Evolutionary conservation across 1,140 invertebrate species (phyloP).

Genomic region (Colletes gigas): DNA sequence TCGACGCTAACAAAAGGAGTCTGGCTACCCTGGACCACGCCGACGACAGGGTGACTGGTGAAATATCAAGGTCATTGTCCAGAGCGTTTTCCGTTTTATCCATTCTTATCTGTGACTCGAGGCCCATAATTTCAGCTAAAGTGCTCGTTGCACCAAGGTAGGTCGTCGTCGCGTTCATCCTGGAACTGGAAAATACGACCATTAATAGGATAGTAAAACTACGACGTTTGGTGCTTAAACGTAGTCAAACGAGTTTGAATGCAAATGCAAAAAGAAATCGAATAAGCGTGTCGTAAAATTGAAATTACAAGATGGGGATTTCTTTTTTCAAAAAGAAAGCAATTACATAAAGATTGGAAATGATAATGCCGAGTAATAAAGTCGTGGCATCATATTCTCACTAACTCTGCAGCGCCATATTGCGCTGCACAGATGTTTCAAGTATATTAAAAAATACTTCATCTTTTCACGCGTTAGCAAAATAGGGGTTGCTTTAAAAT

Average conservation of each 20-base stretch:
- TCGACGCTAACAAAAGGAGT: constrained; percentile 85
- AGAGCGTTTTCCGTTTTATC: constrained; percentile 60
- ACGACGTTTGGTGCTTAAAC: background rate
- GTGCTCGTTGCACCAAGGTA: constrained; percentile 63
- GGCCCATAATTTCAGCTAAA: constrained; percentile 62
- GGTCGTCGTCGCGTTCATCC: constrained; percentile 59
- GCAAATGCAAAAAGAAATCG: background rate
- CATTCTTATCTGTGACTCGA: constrained; percentile 62
- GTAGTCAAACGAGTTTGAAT: too few relatives aligned
- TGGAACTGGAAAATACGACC: constrained; percentile 42
- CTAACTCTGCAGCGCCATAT: too few relatives aligned
- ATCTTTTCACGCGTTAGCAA: too few relatives aligned
- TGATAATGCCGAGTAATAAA: too few relatives aligned
- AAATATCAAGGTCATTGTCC: constrained; percentile 76
- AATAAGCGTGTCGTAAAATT: background rate
- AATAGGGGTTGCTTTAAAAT: too few relatives aligned
- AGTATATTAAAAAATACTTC: too few relatives aligned
- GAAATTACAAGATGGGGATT: too few relatives aligned
- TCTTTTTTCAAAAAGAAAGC: too few relatives aligned
- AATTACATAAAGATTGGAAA: too few relatives aligned
- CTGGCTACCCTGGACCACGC: constrained; percentile 87
- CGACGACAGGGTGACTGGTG: constrained; percentile 84
- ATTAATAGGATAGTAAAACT: background rate
- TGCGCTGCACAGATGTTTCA: too few relatives aligned
- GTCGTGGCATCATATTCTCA: too few relatives aligned